Evolutionary conservation across 2,797 vertebrate genomes (phyloP).

Genomic region (Sebastes hubbsi): DNA sequence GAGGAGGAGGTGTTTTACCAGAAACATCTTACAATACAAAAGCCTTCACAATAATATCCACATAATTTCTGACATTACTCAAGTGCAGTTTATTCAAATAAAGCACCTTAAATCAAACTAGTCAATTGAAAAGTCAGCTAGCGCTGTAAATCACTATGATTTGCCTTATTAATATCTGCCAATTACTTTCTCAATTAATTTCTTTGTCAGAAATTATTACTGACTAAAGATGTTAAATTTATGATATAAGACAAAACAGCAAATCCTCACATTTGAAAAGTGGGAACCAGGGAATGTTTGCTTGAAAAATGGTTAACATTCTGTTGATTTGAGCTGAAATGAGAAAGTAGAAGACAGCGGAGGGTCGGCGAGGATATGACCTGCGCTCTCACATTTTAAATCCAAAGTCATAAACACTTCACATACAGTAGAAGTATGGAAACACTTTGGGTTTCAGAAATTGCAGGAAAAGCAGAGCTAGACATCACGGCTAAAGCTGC

Average conservation of each 20-base stretch:
- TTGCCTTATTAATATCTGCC: background rate
- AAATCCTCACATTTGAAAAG: background rate
- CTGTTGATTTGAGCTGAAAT: too few species aligned
- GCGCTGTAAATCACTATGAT: background rate
- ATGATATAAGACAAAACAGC: background rate
- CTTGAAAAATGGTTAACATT: background rate
- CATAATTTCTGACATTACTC: background rate
- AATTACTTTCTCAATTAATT: background rate
- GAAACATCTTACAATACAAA: too few species aligned
- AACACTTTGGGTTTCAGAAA: too few species aligned
- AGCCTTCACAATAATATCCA: background rate
- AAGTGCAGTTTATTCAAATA: background rate
- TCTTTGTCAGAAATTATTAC: background rate
- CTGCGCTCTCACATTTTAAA: too few species aligned
- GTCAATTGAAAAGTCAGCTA: background rate
- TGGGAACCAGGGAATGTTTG: background rate
- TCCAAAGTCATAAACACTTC: too few species aligned
- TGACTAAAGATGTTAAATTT: background rate
- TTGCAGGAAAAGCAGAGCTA: too few species aligned
- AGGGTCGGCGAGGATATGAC: too few species aligned
- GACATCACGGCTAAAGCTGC: too few species aligned
- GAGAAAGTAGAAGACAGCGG: too few species aligned
- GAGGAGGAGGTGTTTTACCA: background rate
- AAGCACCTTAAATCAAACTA: background rate
- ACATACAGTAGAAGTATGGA: too few species aligned